Evolutionary conservation across 37 sponge, comb jelly and placozoan species (phyloP), one percentile per base, ranked within the genome.

Genomic region (Cliona cf. orientalis): DNA sequence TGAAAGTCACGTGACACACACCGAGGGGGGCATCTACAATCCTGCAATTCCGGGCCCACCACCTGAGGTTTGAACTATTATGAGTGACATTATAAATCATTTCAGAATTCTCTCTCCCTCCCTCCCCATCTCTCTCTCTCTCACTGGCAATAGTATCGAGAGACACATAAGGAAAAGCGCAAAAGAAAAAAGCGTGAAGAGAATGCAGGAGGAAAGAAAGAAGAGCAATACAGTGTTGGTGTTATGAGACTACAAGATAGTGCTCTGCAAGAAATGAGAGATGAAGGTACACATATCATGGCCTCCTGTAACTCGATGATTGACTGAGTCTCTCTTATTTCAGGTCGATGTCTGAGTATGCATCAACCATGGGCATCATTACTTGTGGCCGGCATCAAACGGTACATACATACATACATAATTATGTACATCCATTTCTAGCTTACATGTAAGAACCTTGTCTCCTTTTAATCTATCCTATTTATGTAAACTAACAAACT

Each of bases 291-390:
- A 44, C 33, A 29, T 21, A 23, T 44, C 29, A 2, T 44, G 70
- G n/a, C 23, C 22, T 2, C 25, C n/a, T 3, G 45, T 43, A 2
- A n/a, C 2, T 14, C 46, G 1, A n/a, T 31, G 33, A 72, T 45
- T 7, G 61, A 41, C 23, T 38, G 19, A 42, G 29, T 31, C 31
- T 25, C 43, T 60, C 11, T 4, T 5, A 45, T 61, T 86, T 25
- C 59, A 92, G 98, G 99, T 0, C 72, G 72, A 58, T 99, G 99
- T 66, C 89, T 99, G 55, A 99, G 97, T 46, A 96, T 99, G 97
- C 99, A 99, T 66, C 99, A 99, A 60, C 99, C 99, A 0, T 99
- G 99, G 99, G 99, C 99, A 6, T 86, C 94, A 14, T 87, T 99
- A 21, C 75, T 99, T 23, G 95, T 99, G 14, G 38, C 41, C 26